These are phyloP conservation scores for Zelostemma sp. DNA, from an alignment of 1,140 invertebrate species.

Conservation along the genomic window DNA sequence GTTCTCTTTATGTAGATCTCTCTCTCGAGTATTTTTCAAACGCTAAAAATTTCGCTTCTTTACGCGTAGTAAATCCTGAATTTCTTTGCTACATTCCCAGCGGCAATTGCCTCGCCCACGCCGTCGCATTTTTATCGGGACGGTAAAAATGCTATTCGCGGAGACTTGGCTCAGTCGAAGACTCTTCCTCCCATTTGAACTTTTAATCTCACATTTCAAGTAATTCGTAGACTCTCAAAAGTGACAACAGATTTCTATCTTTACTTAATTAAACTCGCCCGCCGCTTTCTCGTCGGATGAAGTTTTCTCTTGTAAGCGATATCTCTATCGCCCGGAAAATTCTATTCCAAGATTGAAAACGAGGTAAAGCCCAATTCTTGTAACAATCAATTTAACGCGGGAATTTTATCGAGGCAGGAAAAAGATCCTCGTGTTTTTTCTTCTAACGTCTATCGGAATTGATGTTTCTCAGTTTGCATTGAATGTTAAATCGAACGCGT, in stretches of 20 bases:
- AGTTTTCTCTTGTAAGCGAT: conserved; percentile 25
- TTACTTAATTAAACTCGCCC: conserved; percentile 25
- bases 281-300: neutral
- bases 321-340: conserved; percentile 15
- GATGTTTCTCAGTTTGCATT: too few relatives aligned
- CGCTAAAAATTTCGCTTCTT: conserved; percentile 1
- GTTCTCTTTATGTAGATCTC: conserved; percentile 3
- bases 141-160: conserved; percentile 1
- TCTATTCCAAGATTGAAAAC: conserved; percentile 6
- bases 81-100: neutral
- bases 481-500: too few relatives aligned
- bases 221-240: conserved; percentile 25
- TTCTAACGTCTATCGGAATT: too few relatives aligned
- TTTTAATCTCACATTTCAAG: conserved; percentile 34
- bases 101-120: neutral
- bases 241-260: conserved; percentile 37
- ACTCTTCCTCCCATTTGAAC: conserved; percentile 17
- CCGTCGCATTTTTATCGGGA: conserved; percentile 3
- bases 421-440: too few relatives aligned
- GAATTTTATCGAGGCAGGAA: too few relatives aligned
- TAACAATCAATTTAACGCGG: too few relatives aligned
- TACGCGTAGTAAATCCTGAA: conserved; percentile 4
- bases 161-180: neutral
- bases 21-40: neutral
- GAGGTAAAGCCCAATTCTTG: too few relatives aligned